Conservation (phyloP, 2,888 invertebrate genomes). For the Eugnorisma glareosa region DNA sequence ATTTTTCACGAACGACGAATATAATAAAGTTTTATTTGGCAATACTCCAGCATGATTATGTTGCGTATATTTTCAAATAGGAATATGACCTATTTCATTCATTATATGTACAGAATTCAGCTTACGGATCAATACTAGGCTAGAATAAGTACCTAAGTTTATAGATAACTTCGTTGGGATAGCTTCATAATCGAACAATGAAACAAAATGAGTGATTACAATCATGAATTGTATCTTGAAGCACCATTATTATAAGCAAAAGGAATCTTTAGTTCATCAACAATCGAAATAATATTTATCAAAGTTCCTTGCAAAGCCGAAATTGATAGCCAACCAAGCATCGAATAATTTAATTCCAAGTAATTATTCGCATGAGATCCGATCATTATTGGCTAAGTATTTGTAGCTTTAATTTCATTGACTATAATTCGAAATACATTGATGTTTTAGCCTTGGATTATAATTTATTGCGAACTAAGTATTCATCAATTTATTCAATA, state of each 20-base stretch:
- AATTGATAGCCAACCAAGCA: constrained; percentile 19
- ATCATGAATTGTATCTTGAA: not conserved
- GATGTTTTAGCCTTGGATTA: not conserved
- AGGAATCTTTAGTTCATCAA: not conserved
- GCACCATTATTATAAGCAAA: not conserved
- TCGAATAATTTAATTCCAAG: constrained; percentile 5
- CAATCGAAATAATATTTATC: not conserved
- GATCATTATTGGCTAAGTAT: constrained; percentile 2
- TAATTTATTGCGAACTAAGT: constrained; percentile 1
- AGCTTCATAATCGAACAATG: not conserved
- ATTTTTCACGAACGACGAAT: constrained; percentile 17
- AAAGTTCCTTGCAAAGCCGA: not conserved
- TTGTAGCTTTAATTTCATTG: constrained; percentile 6
- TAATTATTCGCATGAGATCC: constrained; percentile 15
- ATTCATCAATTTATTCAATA: constrained; percentile 22
- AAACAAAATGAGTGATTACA: not conserved
- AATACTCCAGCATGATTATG: constrained; percentile 3
- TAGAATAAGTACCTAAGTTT: not conserved
- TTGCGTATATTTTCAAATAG: not conserved
- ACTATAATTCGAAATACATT: not conserved
- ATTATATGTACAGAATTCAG: not conserved
- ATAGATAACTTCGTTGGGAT: not conserved
- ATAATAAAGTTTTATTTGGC: constrained; percentile 27
- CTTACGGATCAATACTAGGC: too few relatives aligned
- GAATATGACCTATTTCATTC: not conserved